These are phyloP conservation scores for Tychaedon coryphoeus DNA, from an alignment of 2,113 vertebrate genomes.

Conservation along the genomic window DNA sequence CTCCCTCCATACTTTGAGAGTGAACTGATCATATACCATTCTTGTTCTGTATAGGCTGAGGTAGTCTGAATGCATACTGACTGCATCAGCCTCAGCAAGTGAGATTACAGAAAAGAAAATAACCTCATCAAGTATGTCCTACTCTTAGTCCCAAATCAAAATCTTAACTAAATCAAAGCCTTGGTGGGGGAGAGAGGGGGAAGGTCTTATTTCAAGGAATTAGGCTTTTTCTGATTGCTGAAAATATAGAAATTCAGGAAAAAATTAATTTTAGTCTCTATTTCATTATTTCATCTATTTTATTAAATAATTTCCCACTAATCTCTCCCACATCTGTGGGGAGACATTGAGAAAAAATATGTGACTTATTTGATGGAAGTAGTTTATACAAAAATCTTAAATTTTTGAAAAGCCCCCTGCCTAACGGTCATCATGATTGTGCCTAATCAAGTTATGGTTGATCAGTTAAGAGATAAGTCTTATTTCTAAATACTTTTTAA, in stretches of 20 bases:
- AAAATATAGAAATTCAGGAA: not conserved
- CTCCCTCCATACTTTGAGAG: not conserved
- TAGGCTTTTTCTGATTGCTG: not conserved
- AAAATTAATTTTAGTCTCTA: not conserved
- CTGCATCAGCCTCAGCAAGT: not conserved
- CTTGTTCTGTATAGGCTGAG: not conserved
- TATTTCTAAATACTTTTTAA: not conserved
- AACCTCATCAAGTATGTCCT: not conserved
- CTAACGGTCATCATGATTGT: not conserved
- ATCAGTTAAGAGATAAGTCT: not conserved
- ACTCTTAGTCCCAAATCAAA: not conserved
- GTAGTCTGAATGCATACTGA: not conserved
- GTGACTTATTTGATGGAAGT: not conserved
- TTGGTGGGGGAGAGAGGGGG: accelerated
- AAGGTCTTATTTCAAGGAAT: not conserved
- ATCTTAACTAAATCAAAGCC: not conserved
- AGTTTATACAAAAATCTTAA: not conserved
- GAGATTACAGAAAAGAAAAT: not conserved
- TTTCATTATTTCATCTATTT: not conserved
- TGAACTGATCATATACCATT: not conserved
- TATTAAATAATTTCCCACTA: not conserved
- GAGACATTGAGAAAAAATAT: not conserved
- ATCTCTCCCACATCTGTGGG: not conserved
- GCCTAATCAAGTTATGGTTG: not conserved
- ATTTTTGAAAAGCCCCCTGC: not conserved